Evolutionary conservation across 2,113 vertebrate species (phyloP).

Genomic region (Isurus oxyrinchus): DNA sequence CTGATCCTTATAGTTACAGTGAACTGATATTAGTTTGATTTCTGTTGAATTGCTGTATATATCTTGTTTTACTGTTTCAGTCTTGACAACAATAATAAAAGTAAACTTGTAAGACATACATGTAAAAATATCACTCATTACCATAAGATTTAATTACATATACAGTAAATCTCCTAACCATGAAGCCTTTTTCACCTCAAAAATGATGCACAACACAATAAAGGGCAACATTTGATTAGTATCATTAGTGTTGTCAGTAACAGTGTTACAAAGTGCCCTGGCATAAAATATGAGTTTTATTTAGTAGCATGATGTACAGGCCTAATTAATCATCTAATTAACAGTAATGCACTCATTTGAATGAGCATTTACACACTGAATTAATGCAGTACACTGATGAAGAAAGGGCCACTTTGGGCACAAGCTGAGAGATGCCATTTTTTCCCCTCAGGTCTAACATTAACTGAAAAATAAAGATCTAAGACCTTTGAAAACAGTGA

Average conservation of each 20-base stretch:
- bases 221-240: constrained; percentile 28
- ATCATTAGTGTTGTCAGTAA: constrained; percentile 25
- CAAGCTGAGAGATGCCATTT: not conserved
- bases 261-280: not conserved
- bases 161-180: not conserved
- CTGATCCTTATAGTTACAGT: not conserved
- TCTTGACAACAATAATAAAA: not conserved
- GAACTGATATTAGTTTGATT: not conserved
- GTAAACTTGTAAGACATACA: not conserved
- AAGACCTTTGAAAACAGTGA: not conserved
- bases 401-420: not conserved
- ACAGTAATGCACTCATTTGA: constrained; percentile 16
- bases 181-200: not conserved
- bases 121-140: not conserved
- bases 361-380: not conserved
- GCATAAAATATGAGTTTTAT: constrained; percentile 27
- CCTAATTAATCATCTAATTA: constrained; percentile 20
- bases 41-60: not conserved
- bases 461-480: not conserved
- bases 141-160: not conserved
- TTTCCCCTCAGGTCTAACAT: not conserved
- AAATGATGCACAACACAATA: not conserved
- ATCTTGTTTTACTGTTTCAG: not conserved
- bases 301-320: not conserved
- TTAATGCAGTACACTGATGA: not conserved